These are phyloP conservation scores for Amphipyra berbera DNA, from an alignment of 2,888 invertebrate genomes.

Conservation along the genomic window DNA sequence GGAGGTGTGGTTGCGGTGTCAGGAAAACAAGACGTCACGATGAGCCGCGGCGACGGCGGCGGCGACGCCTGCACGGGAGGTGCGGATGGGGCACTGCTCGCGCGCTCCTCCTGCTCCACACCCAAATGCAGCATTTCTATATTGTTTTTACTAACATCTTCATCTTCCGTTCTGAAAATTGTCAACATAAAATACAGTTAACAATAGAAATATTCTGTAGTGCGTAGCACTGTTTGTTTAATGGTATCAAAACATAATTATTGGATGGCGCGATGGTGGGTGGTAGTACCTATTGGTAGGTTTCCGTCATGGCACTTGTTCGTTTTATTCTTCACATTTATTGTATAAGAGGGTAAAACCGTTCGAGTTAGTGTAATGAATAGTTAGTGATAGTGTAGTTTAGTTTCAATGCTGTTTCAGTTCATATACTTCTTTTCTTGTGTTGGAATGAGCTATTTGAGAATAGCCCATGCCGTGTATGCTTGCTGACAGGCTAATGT, in stretches of 20 bases:
- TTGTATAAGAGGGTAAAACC: too few relatives aligned
- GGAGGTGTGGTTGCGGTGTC: constrained; percentile 41
- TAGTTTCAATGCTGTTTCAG: too few relatives aligned
- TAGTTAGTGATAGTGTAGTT: too few relatives aligned
- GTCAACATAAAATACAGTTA: neutral
- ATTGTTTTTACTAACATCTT: constrained; percentile 72
- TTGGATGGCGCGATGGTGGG: neutral
- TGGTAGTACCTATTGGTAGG: neutral
- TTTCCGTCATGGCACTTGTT: too few relatives aligned
- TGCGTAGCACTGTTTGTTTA: too few relatives aligned
- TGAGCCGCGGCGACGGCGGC: constrained; percentile 48
- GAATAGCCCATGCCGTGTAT: too few relatives aligned
- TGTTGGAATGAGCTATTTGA: too few relatives aligned
- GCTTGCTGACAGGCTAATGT: too few relatives aligned
- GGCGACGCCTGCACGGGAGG: constrained; percentile 32
- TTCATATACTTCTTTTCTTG: too few relatives aligned
- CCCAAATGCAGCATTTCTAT: constrained; percentile 73
- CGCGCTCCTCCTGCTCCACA: constrained; percentile 71
- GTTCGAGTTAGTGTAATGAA: too few relatives aligned
- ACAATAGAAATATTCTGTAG: neutral
- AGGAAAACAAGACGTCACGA: constrained; percentile 48
- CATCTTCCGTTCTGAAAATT: constrained; percentile 59
- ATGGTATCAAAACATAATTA: neutral
- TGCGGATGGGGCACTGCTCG: constrained; percentile 77
- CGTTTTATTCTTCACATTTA: too few relatives aligned